Evolutionary conservation across 2,888 invertebrate genomes (phyloP).

Genomic region (Conistra vaccinii): DNA sequence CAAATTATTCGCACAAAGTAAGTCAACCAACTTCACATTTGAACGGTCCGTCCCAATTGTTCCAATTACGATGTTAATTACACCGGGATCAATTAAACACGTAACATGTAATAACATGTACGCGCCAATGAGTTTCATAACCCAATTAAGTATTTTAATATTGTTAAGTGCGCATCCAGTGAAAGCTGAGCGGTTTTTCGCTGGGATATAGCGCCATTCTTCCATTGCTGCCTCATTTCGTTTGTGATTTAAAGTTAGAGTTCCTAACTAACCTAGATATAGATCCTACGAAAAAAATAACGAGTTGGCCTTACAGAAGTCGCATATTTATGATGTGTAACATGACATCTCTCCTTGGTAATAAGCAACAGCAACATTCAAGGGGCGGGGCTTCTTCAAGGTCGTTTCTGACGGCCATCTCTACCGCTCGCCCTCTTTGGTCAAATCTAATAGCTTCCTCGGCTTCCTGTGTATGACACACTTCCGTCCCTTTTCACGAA

Average conservation of each 20-base stretch:
- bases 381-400: too few species aligned
- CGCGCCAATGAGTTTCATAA: constrained; percentile 58
- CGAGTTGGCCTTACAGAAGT: too few species aligned
- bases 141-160: constrained; percentile 54
- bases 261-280: too few species aligned
- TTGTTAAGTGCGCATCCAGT: not conserved
- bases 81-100: constrained; percentile 56
- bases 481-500: too few species aligned
- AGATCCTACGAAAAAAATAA: too few species aligned
- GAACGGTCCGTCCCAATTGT: constrained; percentile 35
- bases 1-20: constrained; percentile 34
- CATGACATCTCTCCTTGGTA: too few species aligned
- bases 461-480: too few species aligned
- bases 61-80: constrained; percentile 52
- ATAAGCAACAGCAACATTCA: too few species aligned
- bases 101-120: constrained; percentile 56
- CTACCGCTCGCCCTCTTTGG: too few species aligned
- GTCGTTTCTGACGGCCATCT: too few species aligned
- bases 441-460: too few species aligned
- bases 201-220: not conserved
- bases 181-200: not conserved
- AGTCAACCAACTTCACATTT: constrained; percentile 32
- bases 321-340: too few species aligned
- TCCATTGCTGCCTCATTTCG: not conserved
- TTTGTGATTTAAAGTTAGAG: not conserved